phyloP scores from a whole-genome alignment of 2,113 vertebrate species.

The Pteruthius melanotis region DNA sequence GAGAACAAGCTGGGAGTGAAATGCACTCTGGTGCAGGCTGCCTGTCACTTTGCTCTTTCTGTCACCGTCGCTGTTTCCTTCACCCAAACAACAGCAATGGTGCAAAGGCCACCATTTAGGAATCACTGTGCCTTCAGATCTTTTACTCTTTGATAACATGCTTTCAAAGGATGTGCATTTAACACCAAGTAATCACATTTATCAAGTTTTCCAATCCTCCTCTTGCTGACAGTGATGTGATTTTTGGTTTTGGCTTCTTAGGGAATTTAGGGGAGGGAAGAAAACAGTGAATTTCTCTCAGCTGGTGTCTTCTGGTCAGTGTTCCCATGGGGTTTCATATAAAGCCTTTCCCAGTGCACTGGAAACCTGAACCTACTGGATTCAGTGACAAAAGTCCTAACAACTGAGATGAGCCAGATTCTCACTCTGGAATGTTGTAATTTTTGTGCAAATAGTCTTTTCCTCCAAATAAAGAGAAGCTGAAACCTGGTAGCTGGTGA shows the following conservation, averaged over 20 bases:
- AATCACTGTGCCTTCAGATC: neutral
- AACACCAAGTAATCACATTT: neutral
- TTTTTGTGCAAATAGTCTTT: neutral
- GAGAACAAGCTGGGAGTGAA: neutral
- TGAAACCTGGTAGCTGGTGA: neutral
- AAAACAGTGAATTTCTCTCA: neutral
- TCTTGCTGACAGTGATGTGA: neutral
- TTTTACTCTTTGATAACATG: neutral
- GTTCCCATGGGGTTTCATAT: neutral
- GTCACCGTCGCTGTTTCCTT: neutral
- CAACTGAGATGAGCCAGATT: neutral
- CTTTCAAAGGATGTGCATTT: neutral
- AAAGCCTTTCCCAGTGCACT: neutral
- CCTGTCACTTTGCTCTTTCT: neutral
- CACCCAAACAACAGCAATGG: neutral
- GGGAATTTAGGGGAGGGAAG: neutral
- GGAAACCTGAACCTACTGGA: neutral
- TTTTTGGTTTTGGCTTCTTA: slow-evolving; percentile 5
- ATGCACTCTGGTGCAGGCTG: neutral
- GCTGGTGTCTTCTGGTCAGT: neutral
- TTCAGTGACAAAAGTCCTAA: neutral
- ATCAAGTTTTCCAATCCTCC: neutral
- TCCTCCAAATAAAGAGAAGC: neutral
- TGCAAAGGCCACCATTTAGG: neutral
- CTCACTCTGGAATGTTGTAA: neutral